Conservation (phyloP, 2,888 invertebrate species). For the Noctua janthina region DNA sequence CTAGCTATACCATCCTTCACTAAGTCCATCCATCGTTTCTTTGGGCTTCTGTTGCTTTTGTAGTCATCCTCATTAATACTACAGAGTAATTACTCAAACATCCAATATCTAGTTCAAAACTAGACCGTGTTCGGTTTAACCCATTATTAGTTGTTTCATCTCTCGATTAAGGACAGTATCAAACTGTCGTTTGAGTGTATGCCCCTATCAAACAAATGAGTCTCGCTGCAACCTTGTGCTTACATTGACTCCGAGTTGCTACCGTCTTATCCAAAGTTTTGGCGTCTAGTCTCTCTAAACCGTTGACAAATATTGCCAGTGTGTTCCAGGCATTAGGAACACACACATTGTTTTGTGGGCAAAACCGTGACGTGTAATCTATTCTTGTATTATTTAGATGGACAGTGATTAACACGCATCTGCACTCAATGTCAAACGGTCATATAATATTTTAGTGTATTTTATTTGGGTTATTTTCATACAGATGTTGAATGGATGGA, state of each 20-base stretch:
- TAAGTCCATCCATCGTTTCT: background rate
- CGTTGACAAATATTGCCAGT: background rate
- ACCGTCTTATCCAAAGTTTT: background rate
- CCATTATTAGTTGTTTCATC: slow-evolving; percentile 48
- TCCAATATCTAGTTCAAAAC: slow-evolving; percentile 36
- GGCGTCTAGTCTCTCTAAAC: background rate
- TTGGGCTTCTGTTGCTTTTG: background rate
- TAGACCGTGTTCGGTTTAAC: slow-evolving; percentile 38
- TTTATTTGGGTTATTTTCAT: slow-evolving; percentile 44
- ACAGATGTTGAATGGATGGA: slow-evolving; percentile 35
- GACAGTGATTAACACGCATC: slow-evolving; percentile 74
- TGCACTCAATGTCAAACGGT: slow-evolving; percentile 68
- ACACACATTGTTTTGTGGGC: slow-evolving; percentile 54
- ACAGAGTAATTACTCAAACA: slow-evolving; percentile 8
- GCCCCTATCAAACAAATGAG: background rate
- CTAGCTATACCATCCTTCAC: background rate
- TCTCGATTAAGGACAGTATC: slow-evolving; percentile 30
- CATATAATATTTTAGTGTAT: slow-evolving; percentile 50
- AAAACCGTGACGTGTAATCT: slow-evolving; percentile 68
- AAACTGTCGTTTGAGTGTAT: background rate
- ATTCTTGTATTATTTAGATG: slow-evolving; percentile 79
- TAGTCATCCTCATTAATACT: background rate
- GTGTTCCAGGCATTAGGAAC: slow-evolving; percentile 25
- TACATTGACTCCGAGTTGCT: background rate
- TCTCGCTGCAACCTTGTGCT: background rate